Percentiles rank a stretch among this genome's conserved stretches.
Evolutionary conservation across 2,797 vertebrate genomes (phyloP).

Genomic region (Emys orbicularis): DNA sequence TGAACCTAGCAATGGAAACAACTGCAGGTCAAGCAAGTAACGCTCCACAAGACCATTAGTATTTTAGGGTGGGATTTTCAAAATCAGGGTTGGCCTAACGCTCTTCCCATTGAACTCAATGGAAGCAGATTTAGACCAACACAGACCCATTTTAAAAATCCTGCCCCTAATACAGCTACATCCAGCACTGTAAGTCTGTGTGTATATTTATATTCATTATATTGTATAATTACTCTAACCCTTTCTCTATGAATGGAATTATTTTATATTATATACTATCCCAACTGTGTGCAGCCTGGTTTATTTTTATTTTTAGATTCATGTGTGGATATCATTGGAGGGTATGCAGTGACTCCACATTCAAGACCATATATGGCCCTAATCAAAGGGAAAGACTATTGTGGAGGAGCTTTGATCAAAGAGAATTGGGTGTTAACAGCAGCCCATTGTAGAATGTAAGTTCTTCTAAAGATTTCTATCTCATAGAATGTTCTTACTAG

Average conservation of each 20-base stretch:
- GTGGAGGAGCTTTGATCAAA: conserved; percentile 77
- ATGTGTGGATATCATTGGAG: conserved; percentile 79
- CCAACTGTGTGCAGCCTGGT: not conserved
- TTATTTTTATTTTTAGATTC: conserved; percentile 65
- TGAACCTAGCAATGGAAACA: not conserved
- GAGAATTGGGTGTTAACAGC: conserved; percentile 72
- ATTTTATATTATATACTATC: not conserved
- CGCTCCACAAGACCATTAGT: not conserved
- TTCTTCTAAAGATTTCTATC: not conserved
- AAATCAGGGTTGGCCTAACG: not conserved
- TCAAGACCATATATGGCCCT: conserved; percentile 83
- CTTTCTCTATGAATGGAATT: not conserved
- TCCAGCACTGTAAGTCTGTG: not conserved
- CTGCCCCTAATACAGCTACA: not conserved
- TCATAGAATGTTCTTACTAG: not conserved
- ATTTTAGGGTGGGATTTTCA: not conserved
- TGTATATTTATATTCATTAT: not conserved
- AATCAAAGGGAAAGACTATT: rapidly evolving
- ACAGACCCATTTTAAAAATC: not conserved
- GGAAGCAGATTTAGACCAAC: not conserved
- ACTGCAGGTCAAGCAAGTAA: not conserved
- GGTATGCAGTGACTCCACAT: conserved; percentile 69
- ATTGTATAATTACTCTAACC: not conserved
- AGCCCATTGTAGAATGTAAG: conserved; percentile 68
- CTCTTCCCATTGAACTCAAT: not conserved